Evolutionary conservation across 2,888 invertebrate species (phyloP).

Genomic region (Hypolimnas misippus): DNA sequence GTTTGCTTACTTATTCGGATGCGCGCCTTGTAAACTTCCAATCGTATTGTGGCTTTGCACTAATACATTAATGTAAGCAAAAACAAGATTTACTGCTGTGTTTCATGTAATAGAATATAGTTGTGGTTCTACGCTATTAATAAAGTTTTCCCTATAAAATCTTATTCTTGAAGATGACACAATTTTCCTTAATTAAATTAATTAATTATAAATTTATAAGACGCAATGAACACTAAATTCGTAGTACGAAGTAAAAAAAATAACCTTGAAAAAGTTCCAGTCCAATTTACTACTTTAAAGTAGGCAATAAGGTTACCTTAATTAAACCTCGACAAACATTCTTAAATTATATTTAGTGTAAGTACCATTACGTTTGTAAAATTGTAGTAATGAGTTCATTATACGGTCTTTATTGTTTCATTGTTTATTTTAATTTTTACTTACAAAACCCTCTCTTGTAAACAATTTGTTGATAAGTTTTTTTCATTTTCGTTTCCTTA

Average conservation of each 20-base stretch:
- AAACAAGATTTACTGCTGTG: slow-evolving; percentile 45
- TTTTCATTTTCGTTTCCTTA: background rate
- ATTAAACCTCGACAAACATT: background rate
- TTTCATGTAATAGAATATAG: slow-evolving; percentile 25
- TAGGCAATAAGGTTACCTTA: background rate
- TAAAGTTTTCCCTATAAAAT: slow-evolving; percentile 21
- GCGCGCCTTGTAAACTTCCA: slow-evolving; percentile 74
- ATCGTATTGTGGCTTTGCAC: slow-evolving; percentile 63
- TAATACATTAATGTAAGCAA: slow-evolving; percentile 56
- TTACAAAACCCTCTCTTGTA: background rate
- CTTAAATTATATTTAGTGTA: background rate
- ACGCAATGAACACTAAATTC: too few species aligned
- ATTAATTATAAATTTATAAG: too few species aligned
- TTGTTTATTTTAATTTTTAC: background rate
- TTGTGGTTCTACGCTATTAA: slow-evolving; percentile 22
- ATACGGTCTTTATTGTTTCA: background rate
- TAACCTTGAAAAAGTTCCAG: slow-evolving; percentile 2
- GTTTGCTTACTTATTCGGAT: slow-evolving; percentile 75
- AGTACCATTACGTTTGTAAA: background rate
- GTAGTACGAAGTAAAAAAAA: background rate
- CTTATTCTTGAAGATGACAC: too few species aligned
- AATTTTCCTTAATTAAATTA: too few species aligned
- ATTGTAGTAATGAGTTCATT: background rate
- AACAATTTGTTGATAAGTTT: background rate
- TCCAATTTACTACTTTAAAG: slow-evolving; percentile 4